These are phyloP conservation scores for Phortica magna DNA, from an alignment of 2,888 invertebrate genomes.

Conservation along the genomic window DNA sequence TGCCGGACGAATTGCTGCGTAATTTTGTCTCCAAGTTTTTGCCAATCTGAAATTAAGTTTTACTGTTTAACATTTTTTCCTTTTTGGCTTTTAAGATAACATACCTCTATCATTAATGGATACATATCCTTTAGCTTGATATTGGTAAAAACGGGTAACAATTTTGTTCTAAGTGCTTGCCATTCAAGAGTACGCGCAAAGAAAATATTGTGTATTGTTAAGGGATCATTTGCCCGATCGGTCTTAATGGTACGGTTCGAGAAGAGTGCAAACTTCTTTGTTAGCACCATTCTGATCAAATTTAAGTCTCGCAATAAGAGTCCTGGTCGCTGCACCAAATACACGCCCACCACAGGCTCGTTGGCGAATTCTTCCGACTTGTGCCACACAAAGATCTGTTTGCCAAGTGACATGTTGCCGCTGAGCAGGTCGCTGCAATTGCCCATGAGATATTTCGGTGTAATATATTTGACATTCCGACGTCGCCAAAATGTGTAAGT, in stretches of 20 bases:
- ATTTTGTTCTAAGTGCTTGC: conserved; percentile 71
- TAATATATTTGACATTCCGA: conserved; percentile 65
- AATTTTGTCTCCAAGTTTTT: conserved; percentile 41
- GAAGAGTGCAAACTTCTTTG: conserved; percentile 77
- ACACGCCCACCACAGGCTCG: conserved; percentile 66
- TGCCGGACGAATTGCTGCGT: not conserved
- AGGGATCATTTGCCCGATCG: conserved; percentile 64
- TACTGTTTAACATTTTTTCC: not conserved
- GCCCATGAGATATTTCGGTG: conserved; percentile 73
- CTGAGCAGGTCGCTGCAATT: conserved; percentile 68
- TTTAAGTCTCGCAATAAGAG: conserved; percentile 74
- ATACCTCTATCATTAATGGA: conserved; percentile 55
- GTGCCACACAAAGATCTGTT: conserved; percentile 67
- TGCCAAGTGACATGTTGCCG: conserved; percentile 55
- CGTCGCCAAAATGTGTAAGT: conserved; percentile 61
- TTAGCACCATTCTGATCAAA: conserved; percentile 73
- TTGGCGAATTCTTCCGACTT: conserved; percentile 46
- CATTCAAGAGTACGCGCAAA: conserved; percentile 75
- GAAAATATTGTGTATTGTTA: conserved; percentile 75
- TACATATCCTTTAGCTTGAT: conserved; percentile 69
- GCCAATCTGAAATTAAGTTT: conserved; percentile 43
- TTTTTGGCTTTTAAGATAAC: not conserved
- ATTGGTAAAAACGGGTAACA: conserved; percentile 76
- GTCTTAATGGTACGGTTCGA: conserved; percentile 59
- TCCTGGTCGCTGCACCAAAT: conserved; percentile 74